Percentiles rank a stretch among this genome's conserved stretches.
Conservation (phyloP, 2,888 invertebrate species). For the Melieria omissa region DNA sequence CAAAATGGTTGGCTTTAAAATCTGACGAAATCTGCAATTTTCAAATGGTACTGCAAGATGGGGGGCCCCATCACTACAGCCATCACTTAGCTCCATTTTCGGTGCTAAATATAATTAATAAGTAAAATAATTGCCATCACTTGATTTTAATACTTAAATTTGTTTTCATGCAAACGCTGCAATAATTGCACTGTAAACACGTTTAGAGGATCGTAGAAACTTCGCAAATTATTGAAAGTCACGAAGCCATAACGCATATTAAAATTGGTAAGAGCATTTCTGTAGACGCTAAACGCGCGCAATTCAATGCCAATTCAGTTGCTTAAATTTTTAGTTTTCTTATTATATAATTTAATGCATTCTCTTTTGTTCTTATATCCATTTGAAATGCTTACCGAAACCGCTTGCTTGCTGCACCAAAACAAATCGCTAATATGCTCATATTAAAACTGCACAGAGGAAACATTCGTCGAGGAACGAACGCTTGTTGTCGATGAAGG, state of each 20-base stretch:
- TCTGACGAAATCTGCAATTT: no score
- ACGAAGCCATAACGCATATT: slow-evolving; percentile 65
- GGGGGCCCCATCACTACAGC: no score
- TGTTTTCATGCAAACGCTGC: no score
- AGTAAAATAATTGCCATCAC: no score
- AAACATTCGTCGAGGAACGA: slow-evolving; percentile 66
- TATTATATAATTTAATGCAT: slow-evolving; percentile 42
- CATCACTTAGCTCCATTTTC: no score
- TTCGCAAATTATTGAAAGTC: slow-evolving; percentile 63
- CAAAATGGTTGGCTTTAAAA: no score
- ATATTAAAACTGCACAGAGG: slow-evolving; percentile 53
- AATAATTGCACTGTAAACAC: slow-evolving; percentile 20
- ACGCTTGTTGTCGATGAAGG: slow-evolving; percentile 66
- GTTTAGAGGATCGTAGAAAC: slow-evolving; percentile 65
- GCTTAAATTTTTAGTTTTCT: slow-evolving; percentile 39
- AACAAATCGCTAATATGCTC: slow-evolving; percentile 16
- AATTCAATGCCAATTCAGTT: slow-evolving; percentile 36
- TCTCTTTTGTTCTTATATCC: slow-evolving; percentile 40
- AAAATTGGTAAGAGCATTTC: slow-evolving; percentile 62
- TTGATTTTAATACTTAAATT: no score
- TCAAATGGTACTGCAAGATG: no score
- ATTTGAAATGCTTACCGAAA: slow-evolving; percentile 30
- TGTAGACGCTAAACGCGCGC: slow-evolving; percentile 4
- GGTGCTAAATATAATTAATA: no score
- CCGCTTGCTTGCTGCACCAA: slow-evolving; percentile 30